Evolutionary conservation across 2,888 invertebrate genomes (phyloP).

Genomic region (Drosophila mettleri): DNA sequence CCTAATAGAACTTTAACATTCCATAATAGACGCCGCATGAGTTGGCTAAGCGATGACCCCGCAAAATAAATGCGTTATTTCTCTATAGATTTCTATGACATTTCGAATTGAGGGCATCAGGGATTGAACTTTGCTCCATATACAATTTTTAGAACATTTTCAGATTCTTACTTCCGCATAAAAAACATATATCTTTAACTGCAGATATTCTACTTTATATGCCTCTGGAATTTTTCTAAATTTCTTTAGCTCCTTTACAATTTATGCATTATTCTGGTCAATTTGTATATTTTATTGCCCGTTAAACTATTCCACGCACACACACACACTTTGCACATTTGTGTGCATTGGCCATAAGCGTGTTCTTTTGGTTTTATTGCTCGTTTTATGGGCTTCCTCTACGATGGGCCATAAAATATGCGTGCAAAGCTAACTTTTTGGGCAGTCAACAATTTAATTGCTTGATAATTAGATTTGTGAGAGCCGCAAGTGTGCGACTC

Average conservation of each 20-base stretch:
- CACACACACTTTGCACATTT: slow-evolving; percentile 5
- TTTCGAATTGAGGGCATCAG: neutral
- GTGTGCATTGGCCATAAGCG: slow-evolving; percentile 5
- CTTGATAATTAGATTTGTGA: slow-evolving; percentile 60
- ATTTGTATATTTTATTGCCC: slow-evolving; percentile 14
- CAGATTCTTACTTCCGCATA: no score
- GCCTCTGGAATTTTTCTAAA: no score
- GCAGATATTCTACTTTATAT: no score
- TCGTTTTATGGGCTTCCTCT: slow-evolving; percentile 35
- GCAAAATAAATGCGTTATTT: neutral
- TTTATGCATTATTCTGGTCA: neutral
- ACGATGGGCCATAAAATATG: slow-evolving; percentile 44
- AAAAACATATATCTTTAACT: no score
- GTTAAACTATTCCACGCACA: slow-evolving; percentile 8
- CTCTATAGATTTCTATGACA: neutral
- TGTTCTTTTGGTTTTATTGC: slow-evolving; percentile 34
- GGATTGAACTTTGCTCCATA: no score
- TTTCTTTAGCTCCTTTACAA: no score
- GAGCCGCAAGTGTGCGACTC: slow-evolving; percentile 23
- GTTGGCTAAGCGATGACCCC: slow-evolving; percentile 7
- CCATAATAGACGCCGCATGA: slow-evolving; percentile 20
- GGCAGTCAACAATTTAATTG: slow-evolving; percentile 63
- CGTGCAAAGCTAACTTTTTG: slow-evolving; percentile 27
- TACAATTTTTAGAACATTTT: neutral
- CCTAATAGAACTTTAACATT: slow-evolving; percentile 10